These are phyloP conservation scores for Tiaroga cobitis DNA, from an alignment of 2,797 vertebrate species.

Conservation along the genomic window DNA sequence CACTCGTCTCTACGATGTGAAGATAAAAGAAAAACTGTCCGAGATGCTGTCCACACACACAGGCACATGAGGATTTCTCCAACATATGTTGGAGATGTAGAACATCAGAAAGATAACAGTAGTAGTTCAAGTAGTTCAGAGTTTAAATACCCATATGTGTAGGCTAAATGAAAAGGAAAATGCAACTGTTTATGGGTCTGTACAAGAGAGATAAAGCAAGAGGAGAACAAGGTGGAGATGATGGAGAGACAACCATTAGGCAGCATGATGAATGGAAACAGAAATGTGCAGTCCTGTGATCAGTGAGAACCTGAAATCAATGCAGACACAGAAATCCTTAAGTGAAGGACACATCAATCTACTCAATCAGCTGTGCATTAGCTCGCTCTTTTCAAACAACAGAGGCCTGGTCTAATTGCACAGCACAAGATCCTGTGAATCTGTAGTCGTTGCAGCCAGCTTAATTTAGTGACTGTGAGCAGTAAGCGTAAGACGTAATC, in stretches of 20 bases:
- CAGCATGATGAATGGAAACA: constrained; percentile 7
- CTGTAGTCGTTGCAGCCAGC: background rate
- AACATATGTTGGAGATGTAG: background rate
- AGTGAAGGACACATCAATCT: constrained; percentile 33
- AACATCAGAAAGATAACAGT: background rate
- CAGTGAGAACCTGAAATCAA: constrained; percentile 28
- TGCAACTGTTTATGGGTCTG: background rate
- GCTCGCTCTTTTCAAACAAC: constrained; percentile 4
- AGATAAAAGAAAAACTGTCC: background rate
- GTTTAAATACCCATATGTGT: background rate
- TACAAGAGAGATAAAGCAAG: background rate
- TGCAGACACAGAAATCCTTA: constrained; percentile 28
- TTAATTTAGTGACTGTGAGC: too few species aligned
- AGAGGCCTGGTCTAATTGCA: constrained; percentile 3
- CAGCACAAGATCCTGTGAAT: background rate
- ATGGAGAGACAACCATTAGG: background rate
- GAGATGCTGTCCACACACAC: background rate
- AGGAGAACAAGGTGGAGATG: background rate
- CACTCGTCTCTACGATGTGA: background rate
- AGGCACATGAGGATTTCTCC: background rate
- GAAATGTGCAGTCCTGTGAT: constrained; percentile 23
- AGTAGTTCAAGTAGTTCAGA: background rate
- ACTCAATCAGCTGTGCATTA: constrained; percentile 26
- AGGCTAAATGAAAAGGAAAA: background rate
- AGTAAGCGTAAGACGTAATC: background rate